These are phyloP conservation scores for Sebastes fasciatus DNA, from an alignment of 2,113 vertebrate species.

Conservation along the genomic window DNA sequence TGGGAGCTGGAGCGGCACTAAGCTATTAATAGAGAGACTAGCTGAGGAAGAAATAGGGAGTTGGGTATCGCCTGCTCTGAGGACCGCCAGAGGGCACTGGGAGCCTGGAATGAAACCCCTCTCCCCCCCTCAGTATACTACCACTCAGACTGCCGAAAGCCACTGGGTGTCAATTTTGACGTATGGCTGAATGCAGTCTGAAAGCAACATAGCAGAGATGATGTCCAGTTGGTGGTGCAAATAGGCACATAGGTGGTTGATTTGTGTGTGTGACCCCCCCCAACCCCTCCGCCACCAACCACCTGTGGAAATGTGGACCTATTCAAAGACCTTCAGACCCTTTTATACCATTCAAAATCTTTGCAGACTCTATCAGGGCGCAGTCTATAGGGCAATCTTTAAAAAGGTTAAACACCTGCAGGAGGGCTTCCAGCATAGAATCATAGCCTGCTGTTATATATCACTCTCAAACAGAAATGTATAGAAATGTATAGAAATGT, in stretches of 20 bases:
- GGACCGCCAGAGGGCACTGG: conserved; percentile 62
- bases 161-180: conserved; percentile 42
- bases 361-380: conserved; percentile 13
- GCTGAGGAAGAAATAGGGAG: conserved; percentile 44
- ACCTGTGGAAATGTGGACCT: not conserved
- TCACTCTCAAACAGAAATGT: not conserved
- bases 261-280: not conserved
- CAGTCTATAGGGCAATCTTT: conserved; percentile 34
- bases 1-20: conserved; percentile 75
- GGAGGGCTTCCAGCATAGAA: conserved; percentile 14
- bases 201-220: conserved; percentile 10
- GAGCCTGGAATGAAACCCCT: conserved; percentile 50
- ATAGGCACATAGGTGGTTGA: not conserved
- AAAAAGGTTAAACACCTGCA: conserved; percentile 44
- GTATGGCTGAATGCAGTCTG: conserved; percentile 25
- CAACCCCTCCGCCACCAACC: no score
- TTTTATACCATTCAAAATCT: conserved; percentile 39
- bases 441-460: conserved; percentile 6
- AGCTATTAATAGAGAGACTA: conserved; percentile 75
- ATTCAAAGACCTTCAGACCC: conserved; percentile 14
- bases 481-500: not conserved
- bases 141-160: conserved; percentile 46
- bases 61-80: conserved; percentile 34
- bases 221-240: conserved; percentile 15
- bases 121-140: conserved; percentile 11